These are phyloP conservation scores for Typhlomys cinereus DNA, from an alignment of 2,113 vertebrate species.

Conservation along the genomic window DNA sequence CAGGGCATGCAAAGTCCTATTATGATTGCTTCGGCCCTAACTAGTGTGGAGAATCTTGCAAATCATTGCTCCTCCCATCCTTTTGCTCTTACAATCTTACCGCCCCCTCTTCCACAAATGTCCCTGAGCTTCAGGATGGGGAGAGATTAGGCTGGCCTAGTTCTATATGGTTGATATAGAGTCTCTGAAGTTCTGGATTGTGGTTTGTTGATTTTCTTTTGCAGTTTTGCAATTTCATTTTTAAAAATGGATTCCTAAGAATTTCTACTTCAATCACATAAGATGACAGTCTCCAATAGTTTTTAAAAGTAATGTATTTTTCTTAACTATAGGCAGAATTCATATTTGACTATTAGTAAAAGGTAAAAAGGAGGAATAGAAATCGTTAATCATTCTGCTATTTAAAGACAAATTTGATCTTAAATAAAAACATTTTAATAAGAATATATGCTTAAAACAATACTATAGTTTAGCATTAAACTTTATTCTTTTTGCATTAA, in stretches of 20 bases:
- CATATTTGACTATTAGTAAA: neutral
- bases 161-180: too few relatives aligned
- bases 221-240: conserved; percentile 27
- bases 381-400: neutral
- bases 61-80: too few relatives aligned
- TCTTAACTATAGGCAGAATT: neutral
- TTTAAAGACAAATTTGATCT: neutral
- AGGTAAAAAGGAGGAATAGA: neutral
- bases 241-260: conserved; percentile 3
- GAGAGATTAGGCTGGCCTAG: too few relatives aligned
- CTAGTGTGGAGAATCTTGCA: too few relatives aligned
- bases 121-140: too few relatives aligned
- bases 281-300: neutral
- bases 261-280: neutral
- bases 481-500: neutral
- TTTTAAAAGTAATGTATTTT: conserved; percentile 10
- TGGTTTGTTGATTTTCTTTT: too few relatives aligned
- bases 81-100: too few relatives aligned
- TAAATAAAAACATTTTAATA: conserved; percentile 41
- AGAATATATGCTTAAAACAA: neutral
- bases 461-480: neutral
- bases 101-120: too few relatives aligned
- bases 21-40: too few relatives aligned
- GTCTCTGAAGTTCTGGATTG: too few relatives aligned
- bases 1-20: too few relatives aligned